phyloP scores from a whole-genome alignment of 2,113 vertebrate species.

The Dipodomys ordii region DNA sequence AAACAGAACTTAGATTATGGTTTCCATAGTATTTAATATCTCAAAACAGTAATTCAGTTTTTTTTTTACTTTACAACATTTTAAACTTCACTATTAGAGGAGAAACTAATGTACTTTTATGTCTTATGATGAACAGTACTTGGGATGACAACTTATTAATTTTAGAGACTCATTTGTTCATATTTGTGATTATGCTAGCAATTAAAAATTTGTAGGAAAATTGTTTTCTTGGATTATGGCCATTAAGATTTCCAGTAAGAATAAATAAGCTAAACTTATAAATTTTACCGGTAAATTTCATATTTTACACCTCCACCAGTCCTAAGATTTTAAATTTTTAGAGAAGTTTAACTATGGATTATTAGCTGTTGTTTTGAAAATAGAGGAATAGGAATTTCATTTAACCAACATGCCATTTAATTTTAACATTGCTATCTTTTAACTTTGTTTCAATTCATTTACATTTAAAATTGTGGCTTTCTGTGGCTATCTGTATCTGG shows the following conservation, averaged over 20 bases:
- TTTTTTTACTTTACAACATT: constrained; percentile 35
- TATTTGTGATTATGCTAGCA: background rate
- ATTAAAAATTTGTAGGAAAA: constrained; percentile 27
- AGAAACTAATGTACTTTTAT: constrained; percentile 61
- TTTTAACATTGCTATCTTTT: background rate
- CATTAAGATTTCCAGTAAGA: constrained; percentile 53
- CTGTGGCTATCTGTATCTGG: background rate
- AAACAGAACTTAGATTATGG: constrained; percentile 41
- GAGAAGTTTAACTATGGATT: background rate
- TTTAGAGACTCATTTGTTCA: constrained; percentile 52
- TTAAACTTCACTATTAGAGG: constrained; percentile 11
- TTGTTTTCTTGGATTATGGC: background rate
- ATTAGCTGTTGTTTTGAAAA: background rate
- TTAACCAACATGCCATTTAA: background rate
- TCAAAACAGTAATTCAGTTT: background rate
- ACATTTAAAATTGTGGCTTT: constrained; percentile 16
- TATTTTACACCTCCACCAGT: background rate
- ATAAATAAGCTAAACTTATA: background rate
- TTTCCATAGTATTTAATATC: constrained; percentile 62
- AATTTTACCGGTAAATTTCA: constrained; percentile 30
- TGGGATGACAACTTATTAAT: constrained; percentile 37
- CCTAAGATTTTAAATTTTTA: constrained; percentile 5
- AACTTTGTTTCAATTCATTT: constrained; percentile 41
- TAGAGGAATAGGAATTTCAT: background rate
- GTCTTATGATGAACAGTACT: constrained; percentile 49